phyloP scores from a whole-genome alignment of 1,140 invertebrate species.

The Pogonognathellus flavescens region DNA sequence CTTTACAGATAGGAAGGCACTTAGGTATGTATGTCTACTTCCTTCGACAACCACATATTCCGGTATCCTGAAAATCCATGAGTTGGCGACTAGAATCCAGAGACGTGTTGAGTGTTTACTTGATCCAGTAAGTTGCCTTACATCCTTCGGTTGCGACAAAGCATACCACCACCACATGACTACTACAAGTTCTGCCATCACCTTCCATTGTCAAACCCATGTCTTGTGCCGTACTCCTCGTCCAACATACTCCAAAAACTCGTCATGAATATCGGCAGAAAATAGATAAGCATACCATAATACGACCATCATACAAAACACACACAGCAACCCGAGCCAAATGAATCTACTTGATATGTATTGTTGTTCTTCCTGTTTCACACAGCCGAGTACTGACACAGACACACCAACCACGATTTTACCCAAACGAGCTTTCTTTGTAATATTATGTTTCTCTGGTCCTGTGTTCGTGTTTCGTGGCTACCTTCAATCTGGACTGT shows the following conservation, averaged over 20 bases:
- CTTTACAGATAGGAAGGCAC: conserved; percentile 3
- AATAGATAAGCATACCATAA: not conserved
- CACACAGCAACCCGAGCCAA: not conserved
- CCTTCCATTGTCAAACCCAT: not conserved
- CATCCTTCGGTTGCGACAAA: conserved; percentile 3
- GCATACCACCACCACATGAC: not conserved
- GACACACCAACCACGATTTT: too few relatives aligned
- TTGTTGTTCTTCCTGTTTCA: conserved; percentile 19
- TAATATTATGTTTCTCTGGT: too few relatives aligned
- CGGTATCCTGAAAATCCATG: not conserved
- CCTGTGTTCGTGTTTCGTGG: too few relatives aligned
- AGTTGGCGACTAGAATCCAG: not conserved
- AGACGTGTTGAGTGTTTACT: conserved; percentile 36
- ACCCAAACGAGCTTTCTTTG: too few relatives aligned
- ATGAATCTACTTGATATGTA: conserved; percentile 23
- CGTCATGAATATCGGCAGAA: conserved; percentile 19
- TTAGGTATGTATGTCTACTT: not conserved
- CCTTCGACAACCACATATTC: too few relatives aligned
- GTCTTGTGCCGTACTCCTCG: not conserved
- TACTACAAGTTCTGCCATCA: too few relatives aligned
- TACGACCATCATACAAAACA: not conserved
- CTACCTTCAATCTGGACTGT: too few relatives aligned
- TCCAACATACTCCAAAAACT: not conserved
- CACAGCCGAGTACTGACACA: too few relatives aligned
- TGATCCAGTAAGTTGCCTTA: conserved; percentile 18